Base-by-base conservation (phyloP, 2,797 vertebrate genomes). In the Antrozous pallidus region DNA sequence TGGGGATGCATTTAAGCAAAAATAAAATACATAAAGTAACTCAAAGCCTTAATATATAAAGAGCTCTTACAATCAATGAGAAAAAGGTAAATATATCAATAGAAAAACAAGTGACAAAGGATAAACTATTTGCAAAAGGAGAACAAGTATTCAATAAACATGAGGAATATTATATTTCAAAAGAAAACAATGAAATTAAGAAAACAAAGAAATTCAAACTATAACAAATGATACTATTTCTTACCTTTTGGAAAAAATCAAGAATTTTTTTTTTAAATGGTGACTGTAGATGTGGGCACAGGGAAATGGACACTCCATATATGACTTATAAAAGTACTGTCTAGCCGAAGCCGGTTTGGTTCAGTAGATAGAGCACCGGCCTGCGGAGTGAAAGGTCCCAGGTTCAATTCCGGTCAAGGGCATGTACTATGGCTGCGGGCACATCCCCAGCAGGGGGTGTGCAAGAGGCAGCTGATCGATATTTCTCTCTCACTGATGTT, bases 51-150 rank as follows among this genome's bases (percentile, higher is more conserved):
- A 75, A 80, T 65, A 90, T 45, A 54, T 31, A 91, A 88, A 95
- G 16, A 61, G 6, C 22, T 83, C 49, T 87, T 82, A 75, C 1
- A 91, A 65, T 45, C 47, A 81, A 74, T 61, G 67, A 49, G 58
- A 56, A 45, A 89, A 86, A 89, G 13, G 20, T 79, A 93, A 94
- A 85, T 42, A 49, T 4, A 28, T 17, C 47, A 75, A 61, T 24
- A 71, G 36, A 93, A 56, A 93, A 96, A 89, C 45, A 92, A 67
- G n/a, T 58, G 11, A 71, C n/a, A 95, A 90, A 90, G 9, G 16
- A 92, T 51, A 91, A 84, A 51, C 18, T 70, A 61, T 47, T 79
- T 85, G 14, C 33, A 56, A 87, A 93, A 91, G 51, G 73, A 93
- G 9, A 26, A 65, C 5, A 47, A 83, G 7, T 63, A 92, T 7